phyloP scores from a whole-genome alignment of 1,140 invertebrate genomes.

The Drosophila yakuba region DNA sequence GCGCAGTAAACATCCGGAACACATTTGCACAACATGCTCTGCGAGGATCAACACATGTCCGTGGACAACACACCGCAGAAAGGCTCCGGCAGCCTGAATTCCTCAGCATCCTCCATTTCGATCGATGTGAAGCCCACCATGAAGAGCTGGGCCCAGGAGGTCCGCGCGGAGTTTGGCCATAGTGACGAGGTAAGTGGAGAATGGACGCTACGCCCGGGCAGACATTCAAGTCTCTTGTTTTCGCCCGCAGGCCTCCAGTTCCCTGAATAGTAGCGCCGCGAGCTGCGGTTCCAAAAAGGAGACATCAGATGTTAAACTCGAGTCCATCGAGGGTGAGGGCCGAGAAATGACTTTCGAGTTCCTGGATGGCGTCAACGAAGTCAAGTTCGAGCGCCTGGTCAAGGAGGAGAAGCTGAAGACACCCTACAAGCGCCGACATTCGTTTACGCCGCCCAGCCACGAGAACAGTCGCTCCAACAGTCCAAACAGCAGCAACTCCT shows the following conservation, averaged over 20 bases:
- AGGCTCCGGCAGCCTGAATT: constrained; percentile 59
- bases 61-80: constrained; percentile 62
- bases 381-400: constrained; percentile 78
- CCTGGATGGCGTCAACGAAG: constrained; percentile 75
- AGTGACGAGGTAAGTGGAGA: constrained; percentile 61
- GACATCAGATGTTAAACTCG: constrained; percentile 14
- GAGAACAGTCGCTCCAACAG: constrained; percentile 75
- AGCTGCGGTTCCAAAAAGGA: constrained; percentile 49
- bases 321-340: constrained; percentile 11
- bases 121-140: constrained; percentile 58
- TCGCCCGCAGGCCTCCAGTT: constrained; percentile 52
- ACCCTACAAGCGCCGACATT: constrained; percentile 81
- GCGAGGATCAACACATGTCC: constrained; percentile 61
- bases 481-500: constrained; percentile 65
- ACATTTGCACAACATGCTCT: constrained; percentile 47
- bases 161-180: constrained; percentile 62
- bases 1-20: constrained; percentile 6
- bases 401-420: constrained; percentile 84
- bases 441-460: constrained; percentile 66
- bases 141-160: constrained; percentile 69
- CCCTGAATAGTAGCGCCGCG: constrained; percentile 60
- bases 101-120: constrained; percentile 62
- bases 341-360: constrained; percentile 78
- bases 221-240: neutral
- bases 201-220: neutral